A percentile compares a stretch with the other conserved stretches of the same genome.
Conservation (phyloP, 2,113 vertebrate genomes). For the Macroglossus sobrinus region DNA sequence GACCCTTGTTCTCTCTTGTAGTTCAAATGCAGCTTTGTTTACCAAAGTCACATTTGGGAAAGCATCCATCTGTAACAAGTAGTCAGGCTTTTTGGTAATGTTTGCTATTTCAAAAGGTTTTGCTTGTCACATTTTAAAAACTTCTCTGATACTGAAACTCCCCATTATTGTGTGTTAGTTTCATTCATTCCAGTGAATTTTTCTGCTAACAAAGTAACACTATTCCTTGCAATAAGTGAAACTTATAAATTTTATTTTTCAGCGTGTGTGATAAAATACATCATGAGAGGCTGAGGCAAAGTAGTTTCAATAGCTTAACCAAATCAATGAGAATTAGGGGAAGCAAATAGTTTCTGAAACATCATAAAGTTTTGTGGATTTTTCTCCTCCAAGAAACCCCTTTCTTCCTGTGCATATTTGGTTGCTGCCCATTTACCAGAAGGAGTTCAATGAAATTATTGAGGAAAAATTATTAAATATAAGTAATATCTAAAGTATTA, state of each 20-base stretch:
- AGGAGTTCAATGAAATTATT: not conserved
- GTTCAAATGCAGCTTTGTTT: slow-evolving; percentile 64
- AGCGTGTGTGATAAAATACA: not conserved
- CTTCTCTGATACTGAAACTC: not conserved
- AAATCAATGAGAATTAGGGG: not conserved
- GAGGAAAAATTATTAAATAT: not conserved
- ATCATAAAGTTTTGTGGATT: not conserved
- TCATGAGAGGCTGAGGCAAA: slow-evolving; percentile 3
- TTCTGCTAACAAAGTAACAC: not conserved
- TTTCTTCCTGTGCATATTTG: not conserved
- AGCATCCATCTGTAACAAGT: slow-evolving; percentile 41
- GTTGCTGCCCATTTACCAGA: not conserved
- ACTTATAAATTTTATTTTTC: not conserved
- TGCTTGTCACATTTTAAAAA: slow-evolving; percentile 55
- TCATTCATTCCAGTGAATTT: not conserved
- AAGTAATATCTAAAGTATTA: not conserved
- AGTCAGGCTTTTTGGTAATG: slow-evolving; percentile 28
- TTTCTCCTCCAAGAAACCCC: not conserved
- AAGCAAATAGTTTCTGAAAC: not conserved
- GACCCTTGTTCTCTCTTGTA: slow-evolving; percentile 12
- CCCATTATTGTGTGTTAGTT: not conserved
- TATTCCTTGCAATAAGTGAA: not conserved
- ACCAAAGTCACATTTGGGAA: slow-evolving; percentile 58
- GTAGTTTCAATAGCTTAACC: not conserved
- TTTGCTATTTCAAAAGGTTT: slow-evolving; percentile 63